These are phyloP conservation scores for Calycopis cecrops DNA, from an alignment of 1,140 invertebrate genomes.

Conservation along the genomic window DNA sequence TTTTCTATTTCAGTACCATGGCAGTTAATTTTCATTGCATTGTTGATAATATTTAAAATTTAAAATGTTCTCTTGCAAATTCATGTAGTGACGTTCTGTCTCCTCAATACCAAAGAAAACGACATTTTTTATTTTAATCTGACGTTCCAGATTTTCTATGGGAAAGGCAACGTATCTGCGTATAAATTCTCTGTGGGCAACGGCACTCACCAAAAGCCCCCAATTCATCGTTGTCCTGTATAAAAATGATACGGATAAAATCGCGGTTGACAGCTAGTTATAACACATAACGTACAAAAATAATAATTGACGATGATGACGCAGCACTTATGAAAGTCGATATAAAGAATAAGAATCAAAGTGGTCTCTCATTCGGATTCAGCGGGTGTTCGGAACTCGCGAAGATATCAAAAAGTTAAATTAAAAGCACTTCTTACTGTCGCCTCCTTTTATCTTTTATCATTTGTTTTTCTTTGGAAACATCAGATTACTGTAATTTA, in stretches of 20 bases:
- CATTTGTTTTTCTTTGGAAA: slow-evolving; percentile 30
- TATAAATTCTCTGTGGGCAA: too few relatives aligned
- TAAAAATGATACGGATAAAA: too few relatives aligned
- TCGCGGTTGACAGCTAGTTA: too few relatives aligned
- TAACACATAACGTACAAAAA: too few relatives aligned
- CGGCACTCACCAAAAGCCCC: too few relatives aligned
- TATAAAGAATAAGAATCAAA: background rate
- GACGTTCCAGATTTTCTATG: background rate
- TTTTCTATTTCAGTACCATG: slow-evolving; percentile 15
- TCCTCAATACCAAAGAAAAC: background rate
- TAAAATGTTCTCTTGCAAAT: background rate
- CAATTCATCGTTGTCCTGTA: too few relatives aligned
- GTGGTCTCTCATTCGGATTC: slow-evolving; percentile 32
- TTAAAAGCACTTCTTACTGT: slow-evolving; percentile 34
- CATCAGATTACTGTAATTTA: slow-evolving; percentile 9
- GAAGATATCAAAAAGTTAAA: slow-evolving; percentile 42
- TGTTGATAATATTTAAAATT: background rate
- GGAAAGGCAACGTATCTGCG: too few relatives aligned
- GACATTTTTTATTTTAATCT: background rate
- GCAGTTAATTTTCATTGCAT: background rate
- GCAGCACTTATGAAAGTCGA: background rate
- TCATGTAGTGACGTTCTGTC: background rate
- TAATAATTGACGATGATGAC: background rate
- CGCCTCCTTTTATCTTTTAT: slow-evolving; percentile 31
- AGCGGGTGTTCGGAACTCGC: slow-evolving; percentile 26